Evolutionary conservation across 2,797 vertebrate species (phyloP).

Genomic region (Notolepis coatsorum): DNA sequence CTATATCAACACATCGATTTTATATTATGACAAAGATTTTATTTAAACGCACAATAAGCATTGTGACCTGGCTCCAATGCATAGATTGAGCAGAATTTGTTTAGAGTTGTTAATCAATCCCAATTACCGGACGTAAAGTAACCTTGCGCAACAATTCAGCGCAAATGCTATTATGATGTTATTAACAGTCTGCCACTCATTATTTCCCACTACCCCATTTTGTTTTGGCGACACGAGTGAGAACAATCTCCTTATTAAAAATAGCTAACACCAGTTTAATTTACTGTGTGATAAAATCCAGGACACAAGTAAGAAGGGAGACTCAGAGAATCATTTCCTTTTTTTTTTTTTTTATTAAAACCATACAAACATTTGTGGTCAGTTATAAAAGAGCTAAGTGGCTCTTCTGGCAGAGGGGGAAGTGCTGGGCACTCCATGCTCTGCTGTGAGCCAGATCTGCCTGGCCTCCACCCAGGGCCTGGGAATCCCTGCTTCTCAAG

Average conservation of each 20-base stretch:
- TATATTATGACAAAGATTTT: not conserved
- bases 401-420: constrained; percentile 88
- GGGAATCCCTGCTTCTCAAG: constrained; percentile 81
- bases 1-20: not conserved
- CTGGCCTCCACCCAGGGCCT: constrained; percentile 80
- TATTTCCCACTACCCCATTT: not conserved
- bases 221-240: not conserved
- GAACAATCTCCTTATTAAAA: not conserved
- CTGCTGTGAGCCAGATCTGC: constrained; percentile 77
- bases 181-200: not conserved
- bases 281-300: constrained; percentile 9
- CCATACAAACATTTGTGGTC: constrained; percentile 96
- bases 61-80: not conserved
- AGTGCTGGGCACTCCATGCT: constrained; percentile 79
- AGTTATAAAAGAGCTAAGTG: constrained; percentile 96
- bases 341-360: constrained; percentile 96
- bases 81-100: not conserved
- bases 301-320: constrained; percentile 44
- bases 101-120: not conserved
- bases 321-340: constrained; percentile 82
- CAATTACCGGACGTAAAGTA: not conserved
- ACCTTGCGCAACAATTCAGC: not conserved
- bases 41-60: not conserved
- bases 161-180: not conserved
- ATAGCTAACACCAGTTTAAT: not conserved